Base-by-base conservation (phyloP, 2,888 invertebrate genomes). In the Hetaerina titia region DNA sequence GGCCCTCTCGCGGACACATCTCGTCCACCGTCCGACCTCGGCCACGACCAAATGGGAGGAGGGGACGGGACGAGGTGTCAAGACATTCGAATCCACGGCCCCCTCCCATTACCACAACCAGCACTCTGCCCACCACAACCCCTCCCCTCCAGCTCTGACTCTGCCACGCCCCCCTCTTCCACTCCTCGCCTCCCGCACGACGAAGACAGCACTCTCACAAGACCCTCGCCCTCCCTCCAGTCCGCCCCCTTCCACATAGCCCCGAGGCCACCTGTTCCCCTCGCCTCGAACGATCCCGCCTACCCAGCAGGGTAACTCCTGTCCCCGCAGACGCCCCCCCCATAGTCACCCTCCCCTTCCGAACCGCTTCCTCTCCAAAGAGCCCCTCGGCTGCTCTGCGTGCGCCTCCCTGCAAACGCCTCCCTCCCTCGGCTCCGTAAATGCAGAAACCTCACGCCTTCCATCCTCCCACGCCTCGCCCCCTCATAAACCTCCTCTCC, bases 261-360 rank as follows among this genome's bases (percentile, higher is more conserved):
- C 81, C 81, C 22, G n/a, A 81, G 81, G 81, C 81, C 81, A 81
- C 81, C 81, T 81, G 81, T 81, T 81, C 81, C 81, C 81, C 31
- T 81, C 81, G 81, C 22, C 81, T 13, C 13, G 25, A 19, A 31
- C 9, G 22, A 22, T 11, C n/a, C 25, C 25, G 31, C 25, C 19
- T 13, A 15, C 81, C 19, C 25, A 31, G 13, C 25, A 25, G 6
- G n/a, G 25, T 25, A 19, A 31, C 74, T 15, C 31, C 13, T 0
- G 0, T 25, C 74, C n/a, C 69, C 69, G 19, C 69, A 19, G 19
- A 15, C 60, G 4, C 60, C 60, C 60, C n/a, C 69, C 69, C 69
- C 69, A 19, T 13, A 15, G 13, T 11, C 60, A 11, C 60, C 60
- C 60, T n/a, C n/a, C 13, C 11, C 13, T 15, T 17, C 60, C 60